phyloP scores from a whole-genome alignment of 2,888 invertebrate genomes.

The Liodrosophila aerea region DNA sequence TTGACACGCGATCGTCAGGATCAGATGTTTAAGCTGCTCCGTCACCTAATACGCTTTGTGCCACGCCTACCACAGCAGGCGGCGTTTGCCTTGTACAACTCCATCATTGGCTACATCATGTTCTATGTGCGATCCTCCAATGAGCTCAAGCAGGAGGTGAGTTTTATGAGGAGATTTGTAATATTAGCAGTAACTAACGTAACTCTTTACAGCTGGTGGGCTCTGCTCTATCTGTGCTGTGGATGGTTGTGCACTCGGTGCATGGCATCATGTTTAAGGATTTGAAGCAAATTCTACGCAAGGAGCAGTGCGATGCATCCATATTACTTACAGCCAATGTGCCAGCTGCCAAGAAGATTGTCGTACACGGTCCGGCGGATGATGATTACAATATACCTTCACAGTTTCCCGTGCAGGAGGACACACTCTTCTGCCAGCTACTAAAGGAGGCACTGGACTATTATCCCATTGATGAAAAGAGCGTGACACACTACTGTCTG shows the following conservation, averaged over 20 bases:
- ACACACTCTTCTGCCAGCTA: slow-evolving; percentile 97
- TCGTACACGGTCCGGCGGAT: slow-evolving; percentile 93
- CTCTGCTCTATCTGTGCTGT: slow-evolving; percentile 95
- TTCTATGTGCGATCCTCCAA: slow-evolving; percentile 98
- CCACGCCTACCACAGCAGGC: slow-evolving; percentile 97
- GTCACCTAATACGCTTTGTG: slow-evolving; percentile 96
- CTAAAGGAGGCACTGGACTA: slow-evolving; percentile 97
- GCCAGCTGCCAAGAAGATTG: slow-evolving; percentile 99
- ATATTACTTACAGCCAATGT: slow-evolving; percentile 99
- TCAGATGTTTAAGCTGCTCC: slow-evolving; percentile 94
- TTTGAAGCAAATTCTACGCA: slow-evolving; percentile 97
- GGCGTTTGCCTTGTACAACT: slow-evolving; percentile 98
- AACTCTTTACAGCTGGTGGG: slow-evolving; percentile 87
- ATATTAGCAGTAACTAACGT: background rate
- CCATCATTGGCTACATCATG: slow-evolving; percentile 99
- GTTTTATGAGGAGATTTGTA: background rate
- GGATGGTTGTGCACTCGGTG: slow-evolving; percentile 99
- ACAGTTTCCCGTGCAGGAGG: slow-evolving; percentile 98
- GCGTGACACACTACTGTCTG: slow-evolving; percentile 95
- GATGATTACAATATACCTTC: slow-evolving; percentile 98
- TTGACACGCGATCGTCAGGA: slow-evolving; percentile 96
- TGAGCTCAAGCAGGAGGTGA: slow-evolving; percentile 93
- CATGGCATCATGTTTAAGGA: slow-evolving; percentile 99
- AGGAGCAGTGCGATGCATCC: slow-evolving; percentile 99
- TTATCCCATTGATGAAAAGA: slow-evolving; percentile 96